Evolutionary conservation across 2,113 vertebrate genomes (phyloP), one percentile per base, ranked within the genome.

Genomic region (Equus quagga): DNA sequence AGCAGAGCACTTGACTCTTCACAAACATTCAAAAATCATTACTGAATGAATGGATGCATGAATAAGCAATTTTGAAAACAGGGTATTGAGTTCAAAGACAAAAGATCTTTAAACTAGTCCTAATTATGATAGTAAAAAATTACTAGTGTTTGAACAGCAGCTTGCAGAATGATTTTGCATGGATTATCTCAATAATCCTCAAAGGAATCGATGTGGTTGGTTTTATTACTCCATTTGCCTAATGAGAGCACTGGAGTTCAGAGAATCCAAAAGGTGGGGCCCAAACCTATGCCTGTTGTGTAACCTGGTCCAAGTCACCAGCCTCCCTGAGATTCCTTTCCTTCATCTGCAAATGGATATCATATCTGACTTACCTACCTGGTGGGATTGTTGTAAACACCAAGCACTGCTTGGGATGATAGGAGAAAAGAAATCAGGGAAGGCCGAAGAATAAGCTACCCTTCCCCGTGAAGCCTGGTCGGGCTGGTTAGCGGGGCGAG

Each of bases 41-140:
- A n/a, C 72, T 49, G 60, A 78, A 75, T 86, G n/a, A 44, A 10
- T 13, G 14, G 60, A 17, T 75, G 81, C 10, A 31, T 65, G 49
- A 83, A 54, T 46, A 46, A 91, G 69, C 64, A 87, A 73, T 67
- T 93, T 41, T 10, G 5, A 23, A 84, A 82, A 64, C 31, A 46
- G 6, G n/a, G 41, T 62, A 36, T 19, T 60, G 15, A 28, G 51
- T 87, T 89, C 54, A 96, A 89, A 92, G 69, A 82, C 73, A 89
- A 86, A 96, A 91, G 92, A 86, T 44, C 54, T 56, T 73, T 65
- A 44, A 96, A 86, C 49, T 18, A 73, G 83, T 82, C 46, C 87
- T 86, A 13, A 89, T 87, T 64, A 51, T 41, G 21, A n/a, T 21
- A 54, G 70, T 18, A 76, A 95, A 94, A 91, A 82, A 46, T 26